Base-by-base conservation (phyloP, 2,888 invertebrate species). In the Cataglyphis albicans region DNA sequence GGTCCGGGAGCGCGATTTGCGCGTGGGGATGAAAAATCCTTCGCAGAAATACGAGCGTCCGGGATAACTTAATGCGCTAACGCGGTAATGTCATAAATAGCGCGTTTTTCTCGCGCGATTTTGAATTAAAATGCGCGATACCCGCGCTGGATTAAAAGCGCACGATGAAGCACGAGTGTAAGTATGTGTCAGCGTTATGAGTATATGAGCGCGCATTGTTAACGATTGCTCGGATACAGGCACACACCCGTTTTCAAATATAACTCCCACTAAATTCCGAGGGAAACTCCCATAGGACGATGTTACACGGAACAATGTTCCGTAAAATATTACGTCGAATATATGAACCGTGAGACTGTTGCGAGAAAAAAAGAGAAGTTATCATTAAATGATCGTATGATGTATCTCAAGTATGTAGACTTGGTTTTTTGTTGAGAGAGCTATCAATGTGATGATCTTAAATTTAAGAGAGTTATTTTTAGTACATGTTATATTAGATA, bases 61-160 rank as follows among this genome's bases (percentile, higher is more conserved):
- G 25, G 32, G n/a, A 29, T 68, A 76, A 68, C 9, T 15, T 55
- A 41, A 38, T 38, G 65, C 18, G 38, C 65, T 48, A 57, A 73
- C 25, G 59, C 44, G 18, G 29, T 35, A 48, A 35, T 12, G 15
- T 75, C 25, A 35, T 76, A 76, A 76, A 76, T 76, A 68, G 55
- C 55, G 29, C 15, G 65, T 38, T 21, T 38, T 65, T 61, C 9
- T 61, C 18, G 61, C 12, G 38, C 55, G 10, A 55, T 55, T 76
- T 68, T 55, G 68, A 68, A 76, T 76, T 68, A 76, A 76, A 76
- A 76, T 68, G 32, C 67, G 55, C 68, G 44, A 74, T 64, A 74
- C 55, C 55, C 38, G 29, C n/a, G 25, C 25, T n/a, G 76, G 76
- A 76, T 76, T 68, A 76, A 76, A 68, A 76, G 68, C 15, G 38